phyloP scores from a whole-genome alignment of 2,113 vertebrate species.

The Nycticorax nycticorax region DNA sequence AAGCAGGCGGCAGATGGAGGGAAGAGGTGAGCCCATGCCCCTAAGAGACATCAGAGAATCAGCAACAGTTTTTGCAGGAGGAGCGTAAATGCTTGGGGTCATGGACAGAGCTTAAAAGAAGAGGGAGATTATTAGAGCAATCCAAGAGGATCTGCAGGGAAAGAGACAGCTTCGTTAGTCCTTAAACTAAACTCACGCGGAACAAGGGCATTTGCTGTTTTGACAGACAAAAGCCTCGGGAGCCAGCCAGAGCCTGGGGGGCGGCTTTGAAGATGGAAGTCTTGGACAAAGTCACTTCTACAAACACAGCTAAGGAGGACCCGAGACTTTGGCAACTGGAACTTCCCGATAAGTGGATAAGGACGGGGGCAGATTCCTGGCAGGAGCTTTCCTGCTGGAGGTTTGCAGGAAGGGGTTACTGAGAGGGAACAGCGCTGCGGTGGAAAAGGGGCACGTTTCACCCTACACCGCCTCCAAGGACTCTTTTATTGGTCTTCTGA shows the following conservation, averaged over 20 bases:
- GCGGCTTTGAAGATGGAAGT: not conserved
- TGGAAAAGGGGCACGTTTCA: not conserved
- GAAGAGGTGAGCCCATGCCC: not conserved
- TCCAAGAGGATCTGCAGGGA: not conserved
- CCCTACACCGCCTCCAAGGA: not conserved
- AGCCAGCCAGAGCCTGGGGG: not conserved
- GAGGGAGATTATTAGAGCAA: not conserved
- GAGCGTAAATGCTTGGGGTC: not conserved
- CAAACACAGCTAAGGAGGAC: not conserved
- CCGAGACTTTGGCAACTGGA: not conserved
- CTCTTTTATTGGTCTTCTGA: not conserved
- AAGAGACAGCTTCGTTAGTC: not conserved
- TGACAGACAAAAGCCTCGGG: not conserved
- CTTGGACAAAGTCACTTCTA: not conserved
- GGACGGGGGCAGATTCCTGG: not conserved
- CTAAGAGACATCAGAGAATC: not conserved
- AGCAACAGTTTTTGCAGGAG: not conserved
- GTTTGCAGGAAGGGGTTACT: not conserved
- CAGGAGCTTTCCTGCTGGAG: not conserved
- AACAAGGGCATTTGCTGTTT: not conserved
- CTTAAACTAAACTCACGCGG: not conserved
- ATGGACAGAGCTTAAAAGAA: accelerated
- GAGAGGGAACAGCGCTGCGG: not conserved
- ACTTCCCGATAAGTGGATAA: not conserved
- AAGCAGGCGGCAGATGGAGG: not conserved